phyloP scores from a whole-genome alignment of 2,113 vertebrate species.

The Alaudala cheleensis region DNA sequence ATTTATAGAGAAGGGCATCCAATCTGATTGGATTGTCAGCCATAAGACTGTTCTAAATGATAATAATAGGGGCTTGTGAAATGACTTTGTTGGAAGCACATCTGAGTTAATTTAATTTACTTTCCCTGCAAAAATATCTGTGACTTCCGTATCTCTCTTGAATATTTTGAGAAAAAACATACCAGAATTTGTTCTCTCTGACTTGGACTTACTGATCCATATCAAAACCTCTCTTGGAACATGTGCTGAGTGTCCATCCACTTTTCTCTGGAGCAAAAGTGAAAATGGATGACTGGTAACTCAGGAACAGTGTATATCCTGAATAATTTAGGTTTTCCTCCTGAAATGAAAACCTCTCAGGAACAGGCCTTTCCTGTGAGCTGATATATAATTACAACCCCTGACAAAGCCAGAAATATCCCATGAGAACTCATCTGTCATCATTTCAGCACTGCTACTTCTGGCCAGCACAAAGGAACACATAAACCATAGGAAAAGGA shows the following conservation, averaged over 20 bases:
- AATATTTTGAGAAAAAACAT: background rate
- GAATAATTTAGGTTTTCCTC: background rate
- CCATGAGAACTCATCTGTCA: background rate
- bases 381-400: background rate
- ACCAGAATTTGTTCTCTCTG: background rate
- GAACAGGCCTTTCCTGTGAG: background rate
- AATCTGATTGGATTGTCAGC: background rate
- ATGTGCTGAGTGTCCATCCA: background rate
- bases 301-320: background rate
- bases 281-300: background rate
- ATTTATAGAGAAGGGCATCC: background rate
- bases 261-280: background rate
- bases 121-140: background rate
- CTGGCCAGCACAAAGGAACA: background rate
- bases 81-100: background rate
- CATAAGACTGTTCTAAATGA: background rate
- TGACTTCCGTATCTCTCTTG: background rate
- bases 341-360: background rate
- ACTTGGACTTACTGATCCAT: background rate
- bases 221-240: background rate
- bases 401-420: background rate
- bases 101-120: background rate
- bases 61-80: background rate
- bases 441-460: slow-evolving; percentile 14
- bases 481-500: background rate